These are phyloP conservation scores for Stenchaetothrips biformis DNA, from an alignment of 2,888 invertebrate species.

Conservation along the genomic window DNA sequence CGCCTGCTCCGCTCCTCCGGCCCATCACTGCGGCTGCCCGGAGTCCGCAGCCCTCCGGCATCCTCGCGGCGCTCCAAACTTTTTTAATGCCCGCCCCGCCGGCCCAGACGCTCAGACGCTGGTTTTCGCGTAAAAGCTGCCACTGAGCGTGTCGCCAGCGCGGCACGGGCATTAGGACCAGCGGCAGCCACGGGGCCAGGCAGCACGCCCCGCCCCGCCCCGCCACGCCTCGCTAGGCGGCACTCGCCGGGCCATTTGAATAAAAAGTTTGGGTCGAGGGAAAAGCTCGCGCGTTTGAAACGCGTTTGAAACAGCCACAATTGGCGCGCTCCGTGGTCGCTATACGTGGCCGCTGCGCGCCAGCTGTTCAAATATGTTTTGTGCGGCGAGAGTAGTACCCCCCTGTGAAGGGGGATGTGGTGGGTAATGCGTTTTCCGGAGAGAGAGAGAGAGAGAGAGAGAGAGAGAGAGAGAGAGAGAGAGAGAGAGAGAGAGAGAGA, in stretches of 20 bases:
- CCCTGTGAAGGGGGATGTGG: not conserved
- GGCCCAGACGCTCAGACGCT: too few relatives aligned
- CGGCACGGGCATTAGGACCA: too few relatives aligned
- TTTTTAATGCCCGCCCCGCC: slow-evolving; percentile 7
- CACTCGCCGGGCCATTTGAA: not conserved
- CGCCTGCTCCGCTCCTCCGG: not conserved
- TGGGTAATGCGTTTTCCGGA: not conserved
- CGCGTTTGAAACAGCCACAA: not conserved
- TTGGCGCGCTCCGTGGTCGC: not conserved
- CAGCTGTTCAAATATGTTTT: not conserved
- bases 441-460: not conserved
- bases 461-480: not conserved
- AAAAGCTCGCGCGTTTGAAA: not conserved
- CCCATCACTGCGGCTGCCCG: not conserved
- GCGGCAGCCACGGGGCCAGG: not conserved
- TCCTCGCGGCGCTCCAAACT: not conserved
- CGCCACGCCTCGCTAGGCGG: too few relatives aligned
- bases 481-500: too few relatives aligned
- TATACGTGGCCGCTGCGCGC: not conserved
- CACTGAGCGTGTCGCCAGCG: not conserved
- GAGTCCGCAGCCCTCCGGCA: not conserved
- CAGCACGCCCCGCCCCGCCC: too few relatives aligned
- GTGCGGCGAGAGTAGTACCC: too few relatives aligned
- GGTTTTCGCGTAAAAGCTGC: not conserved
- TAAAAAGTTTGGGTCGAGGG: not conserved